These are phyloP conservation scores for Babyrousa celebensis DNA, from an alignment of 2,797 vertebrate genomes.

Conservation along the genomic window DNA sequence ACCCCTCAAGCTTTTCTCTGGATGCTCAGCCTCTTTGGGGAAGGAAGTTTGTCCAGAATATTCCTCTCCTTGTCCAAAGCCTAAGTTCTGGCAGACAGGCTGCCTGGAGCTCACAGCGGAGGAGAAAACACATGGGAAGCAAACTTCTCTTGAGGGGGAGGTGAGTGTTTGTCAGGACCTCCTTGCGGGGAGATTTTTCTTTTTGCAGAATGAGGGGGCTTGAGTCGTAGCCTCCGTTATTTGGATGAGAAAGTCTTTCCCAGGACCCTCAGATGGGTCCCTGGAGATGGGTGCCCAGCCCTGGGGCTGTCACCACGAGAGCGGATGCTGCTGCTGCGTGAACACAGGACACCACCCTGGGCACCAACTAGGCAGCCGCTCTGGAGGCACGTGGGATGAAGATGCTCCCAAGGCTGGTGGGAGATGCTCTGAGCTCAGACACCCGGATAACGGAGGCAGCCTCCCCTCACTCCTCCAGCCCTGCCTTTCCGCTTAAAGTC, in stretches of 20 bases:
- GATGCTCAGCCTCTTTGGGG: background rate
- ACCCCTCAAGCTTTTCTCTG: background rate
- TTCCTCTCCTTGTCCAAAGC: background rate
- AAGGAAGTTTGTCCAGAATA: background rate
- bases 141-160: background rate
- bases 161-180: background rate
- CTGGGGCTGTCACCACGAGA: background rate
- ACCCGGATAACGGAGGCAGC: too few species aligned
- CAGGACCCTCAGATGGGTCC: background rate
- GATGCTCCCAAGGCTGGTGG: background rate
- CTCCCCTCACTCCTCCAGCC: too few species aligned
- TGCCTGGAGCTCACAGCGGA: background rate
- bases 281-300: background rate
- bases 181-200: background rate
- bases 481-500: background rate
- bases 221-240: background rate
- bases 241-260: background rate
- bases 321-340: rapidly evolving
- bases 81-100: background rate
- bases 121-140: background rate
- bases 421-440: background rate
- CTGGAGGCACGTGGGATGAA: too few species aligned
- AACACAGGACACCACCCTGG: rapidly evolving
- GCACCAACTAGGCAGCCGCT: background rate
- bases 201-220: background rate